Conservation (phyloP, 2,113 vertebrate genomes). For the Erinaceus europaeus region DNA sequence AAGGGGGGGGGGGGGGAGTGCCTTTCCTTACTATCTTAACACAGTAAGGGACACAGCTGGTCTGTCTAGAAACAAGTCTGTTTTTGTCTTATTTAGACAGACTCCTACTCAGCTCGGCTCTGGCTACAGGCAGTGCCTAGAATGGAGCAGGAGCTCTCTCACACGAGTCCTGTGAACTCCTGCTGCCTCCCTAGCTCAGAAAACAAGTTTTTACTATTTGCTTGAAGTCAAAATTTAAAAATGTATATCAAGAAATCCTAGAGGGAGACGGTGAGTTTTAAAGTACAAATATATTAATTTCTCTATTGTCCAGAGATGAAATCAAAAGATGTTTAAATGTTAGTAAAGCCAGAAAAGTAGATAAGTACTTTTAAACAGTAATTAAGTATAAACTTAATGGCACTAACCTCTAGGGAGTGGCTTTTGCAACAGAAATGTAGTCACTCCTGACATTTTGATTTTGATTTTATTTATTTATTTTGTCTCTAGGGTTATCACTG, state of each 20-base stretch:
- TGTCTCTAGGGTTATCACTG: too few species aligned
- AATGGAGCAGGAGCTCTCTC: too few species aligned
- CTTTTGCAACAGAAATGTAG: background rate
- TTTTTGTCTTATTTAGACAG: too few species aligned
- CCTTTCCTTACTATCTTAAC: background rate
- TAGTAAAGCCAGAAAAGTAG: background rate
- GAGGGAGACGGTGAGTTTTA: background rate
- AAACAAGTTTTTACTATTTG: background rate
- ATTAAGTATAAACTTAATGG: conserved; percentile 11
- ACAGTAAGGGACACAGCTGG: background rate
- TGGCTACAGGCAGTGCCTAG: too few species aligned
- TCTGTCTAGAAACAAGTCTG: background rate
- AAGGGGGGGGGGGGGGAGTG: too few species aligned
- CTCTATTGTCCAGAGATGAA: background rate
- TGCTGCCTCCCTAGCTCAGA: too few species aligned
- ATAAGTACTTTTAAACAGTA: background rate
- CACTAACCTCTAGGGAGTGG: background rate
- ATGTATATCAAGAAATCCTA: background rate
- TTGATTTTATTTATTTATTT: too few species aligned
- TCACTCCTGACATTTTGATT: background rate
- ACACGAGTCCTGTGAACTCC: too few species aligned
- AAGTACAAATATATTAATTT: background rate
- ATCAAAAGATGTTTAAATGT: conserved; percentile 8
- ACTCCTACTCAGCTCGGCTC: too few species aligned
- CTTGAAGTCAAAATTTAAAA: conserved; percentile 4